Evolutionary conservation across 2,797 vertebrate species (phyloP).

Genomic region (Yasuhikotakia modesta): DNA sequence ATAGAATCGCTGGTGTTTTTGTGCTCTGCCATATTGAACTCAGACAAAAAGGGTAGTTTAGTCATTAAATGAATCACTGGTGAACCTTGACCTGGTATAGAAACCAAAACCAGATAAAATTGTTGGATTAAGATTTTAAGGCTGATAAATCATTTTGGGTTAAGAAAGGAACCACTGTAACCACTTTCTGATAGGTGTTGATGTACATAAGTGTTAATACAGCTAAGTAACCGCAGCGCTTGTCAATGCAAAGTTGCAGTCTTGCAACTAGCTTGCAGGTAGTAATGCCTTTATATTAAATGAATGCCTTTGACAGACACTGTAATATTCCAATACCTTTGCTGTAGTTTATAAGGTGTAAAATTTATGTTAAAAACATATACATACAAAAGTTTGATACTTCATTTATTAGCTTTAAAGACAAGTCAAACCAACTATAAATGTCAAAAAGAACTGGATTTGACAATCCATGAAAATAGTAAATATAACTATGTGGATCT

Average conservation of each 20-base stretch:
- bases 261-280: too few species aligned
- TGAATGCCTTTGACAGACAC: too few species aligned
- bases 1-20: not conserved
- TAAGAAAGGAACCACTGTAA: not conserved
- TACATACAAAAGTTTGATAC: constrained; percentile 13
- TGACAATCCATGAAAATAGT: constrained; percentile 25
- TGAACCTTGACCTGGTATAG: not conserved
- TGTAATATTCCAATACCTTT: too few species aligned
- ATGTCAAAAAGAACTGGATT: constrained; percentile 34
- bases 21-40: not conserved
- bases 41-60: too few species aligned
- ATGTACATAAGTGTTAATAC: not conserved
- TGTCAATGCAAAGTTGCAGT: not conserved
- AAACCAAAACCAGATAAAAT: not conserved
- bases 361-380: not conserved
- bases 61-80: too few species aligned
- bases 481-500: constrained; percentile 26
- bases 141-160: not conserved
- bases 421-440: constrained; percentile 35
- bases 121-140: not conserved
- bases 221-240: not conserved
- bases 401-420: constrained; percentile 43
- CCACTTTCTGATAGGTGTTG: not conserved
- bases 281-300: too few species aligned
- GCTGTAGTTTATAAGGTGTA: too few species aligned